Evolutionary conservation across 2,113 vertebrate species (phyloP).

Genomic region (Oenanthe melanoleuca): DNA sequence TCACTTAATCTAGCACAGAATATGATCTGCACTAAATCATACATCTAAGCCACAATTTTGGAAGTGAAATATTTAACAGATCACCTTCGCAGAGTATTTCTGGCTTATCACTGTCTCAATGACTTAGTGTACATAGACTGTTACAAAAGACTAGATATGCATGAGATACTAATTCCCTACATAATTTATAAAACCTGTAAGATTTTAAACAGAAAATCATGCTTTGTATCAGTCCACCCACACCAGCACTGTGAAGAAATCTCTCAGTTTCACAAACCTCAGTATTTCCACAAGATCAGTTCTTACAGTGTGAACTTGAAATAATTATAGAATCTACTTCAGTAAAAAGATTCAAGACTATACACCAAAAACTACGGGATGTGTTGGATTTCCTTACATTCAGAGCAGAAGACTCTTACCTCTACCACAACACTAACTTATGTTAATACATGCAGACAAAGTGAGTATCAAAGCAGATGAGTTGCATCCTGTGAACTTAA

Average conservation of each 20-base stretch:
- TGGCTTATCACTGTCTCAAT: neutral
- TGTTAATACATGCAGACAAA: neutral
- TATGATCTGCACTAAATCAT: neutral
- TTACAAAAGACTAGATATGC: neutral
- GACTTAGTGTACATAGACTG: neutral
- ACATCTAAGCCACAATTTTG: neutral
- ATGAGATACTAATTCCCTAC: neutral
- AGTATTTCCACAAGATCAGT: neutral
- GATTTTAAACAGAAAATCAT: neutral
- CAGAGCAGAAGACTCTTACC: neutral
- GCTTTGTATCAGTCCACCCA: neutral
- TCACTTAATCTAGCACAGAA: neutral
- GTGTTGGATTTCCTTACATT: neutral
- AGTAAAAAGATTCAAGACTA: neutral
- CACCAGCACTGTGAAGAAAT: neutral
- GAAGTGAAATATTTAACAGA: neutral
- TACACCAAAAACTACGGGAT: neutral
- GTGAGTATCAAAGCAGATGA: neutral
- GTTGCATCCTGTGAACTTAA: neutral
- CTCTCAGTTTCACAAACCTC: neutral
- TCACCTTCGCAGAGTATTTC: neutral
- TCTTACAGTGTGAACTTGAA: accelerated
- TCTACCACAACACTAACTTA: neutral
- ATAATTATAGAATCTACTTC: neutral
- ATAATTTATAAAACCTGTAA: neutral